Evolutionary conservation across 1,140 invertebrate species (phyloP).

Genomic region (Papilio polyxenes): DNA sequence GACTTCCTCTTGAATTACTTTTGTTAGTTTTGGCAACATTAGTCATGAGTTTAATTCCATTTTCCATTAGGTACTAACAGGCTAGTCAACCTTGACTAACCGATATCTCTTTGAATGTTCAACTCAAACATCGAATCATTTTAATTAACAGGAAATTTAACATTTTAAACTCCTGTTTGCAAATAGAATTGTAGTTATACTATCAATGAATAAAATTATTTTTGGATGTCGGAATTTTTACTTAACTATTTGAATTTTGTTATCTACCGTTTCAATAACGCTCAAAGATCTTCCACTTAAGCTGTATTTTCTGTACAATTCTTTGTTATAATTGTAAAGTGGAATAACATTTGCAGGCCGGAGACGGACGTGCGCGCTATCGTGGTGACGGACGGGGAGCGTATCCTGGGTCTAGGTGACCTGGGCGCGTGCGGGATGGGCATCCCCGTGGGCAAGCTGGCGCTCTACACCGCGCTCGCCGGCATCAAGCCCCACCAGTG

Average conservation of each 20-base stretch:
- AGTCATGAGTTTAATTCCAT: background rate
- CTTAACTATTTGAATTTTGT: no score
- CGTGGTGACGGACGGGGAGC: conserved; percentile 96
- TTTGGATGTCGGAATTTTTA: background rate
- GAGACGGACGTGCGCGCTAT: conserved; percentile 93
- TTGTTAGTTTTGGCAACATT: background rate
- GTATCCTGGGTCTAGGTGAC: conserved; percentile 96
- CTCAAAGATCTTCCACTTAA: no score
- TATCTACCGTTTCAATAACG: no score
- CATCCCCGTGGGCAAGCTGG: conserved; percentile 94
- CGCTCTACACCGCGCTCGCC: conserved; percentile 94
- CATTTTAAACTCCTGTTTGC: background rate
- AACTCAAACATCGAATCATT: background rate
- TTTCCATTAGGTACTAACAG: background rate
- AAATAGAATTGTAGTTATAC: background rate
- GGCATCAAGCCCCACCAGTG: conserved; percentile 95
- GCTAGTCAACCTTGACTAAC: background rate
- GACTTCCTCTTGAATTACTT: background rate
- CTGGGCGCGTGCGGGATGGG: conserved; percentile 97
- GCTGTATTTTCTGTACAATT: background rate
- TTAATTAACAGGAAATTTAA: background rate
- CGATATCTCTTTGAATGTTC: background rate
- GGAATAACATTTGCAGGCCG: conserved; percentile 83
- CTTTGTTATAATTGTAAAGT: background rate
- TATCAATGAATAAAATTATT: background rate